Base-by-base conservation (phyloP, 2,797 vertebrate genomes). In the Percopsis omiscomaycus region DNA sequence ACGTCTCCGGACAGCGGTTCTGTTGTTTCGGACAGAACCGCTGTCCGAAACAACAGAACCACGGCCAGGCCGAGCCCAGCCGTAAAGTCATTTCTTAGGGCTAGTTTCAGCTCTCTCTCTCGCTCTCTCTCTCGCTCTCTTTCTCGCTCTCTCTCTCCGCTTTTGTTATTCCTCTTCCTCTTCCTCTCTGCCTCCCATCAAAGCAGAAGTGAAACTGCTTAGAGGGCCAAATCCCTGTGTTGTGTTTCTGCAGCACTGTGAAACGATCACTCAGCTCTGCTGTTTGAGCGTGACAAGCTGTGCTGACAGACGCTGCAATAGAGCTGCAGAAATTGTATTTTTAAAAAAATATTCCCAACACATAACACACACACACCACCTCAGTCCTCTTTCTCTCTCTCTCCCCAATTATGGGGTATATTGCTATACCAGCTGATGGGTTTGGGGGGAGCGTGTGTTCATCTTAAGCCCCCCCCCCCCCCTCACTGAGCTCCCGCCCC, bases 231-330 rank as follows among this genome's bases (percentile, higher is more conserved):
- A 89, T 90, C 87, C 76, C 84, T 89, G 86, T 90, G 89, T 90
- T 90, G 85, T 91, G 88, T 90, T 89, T 87, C 79, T 86, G 83
- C 86, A 87, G 87, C 90, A 89, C 86, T 92, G 90, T 91, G 85
- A 88, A 89, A 88, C 84, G 87, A 90, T 90, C 89, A 88, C 85
- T 90, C 87, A 86, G 83, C 86, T 86, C 88, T 88, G 82, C 78
- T 88, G 87, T 89, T 88, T 86, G 89, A 90, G 88, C 83, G 87
- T 91, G 91, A 91, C 91, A 86, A 90, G 90, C 89, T 90, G 86
- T 92, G 91, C 92, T 92, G 90, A 92, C 89, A 92, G 91, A 91
- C 88, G 83, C 84, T 91, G 90, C 90, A 90, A 90, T 86, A 88
- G 87, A 88, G 84, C 85, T 87, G 77, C 77, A 84, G 81, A 91